Conservation (phyloP, 2,888 invertebrate species). For the Erebia palarica region DNA sequence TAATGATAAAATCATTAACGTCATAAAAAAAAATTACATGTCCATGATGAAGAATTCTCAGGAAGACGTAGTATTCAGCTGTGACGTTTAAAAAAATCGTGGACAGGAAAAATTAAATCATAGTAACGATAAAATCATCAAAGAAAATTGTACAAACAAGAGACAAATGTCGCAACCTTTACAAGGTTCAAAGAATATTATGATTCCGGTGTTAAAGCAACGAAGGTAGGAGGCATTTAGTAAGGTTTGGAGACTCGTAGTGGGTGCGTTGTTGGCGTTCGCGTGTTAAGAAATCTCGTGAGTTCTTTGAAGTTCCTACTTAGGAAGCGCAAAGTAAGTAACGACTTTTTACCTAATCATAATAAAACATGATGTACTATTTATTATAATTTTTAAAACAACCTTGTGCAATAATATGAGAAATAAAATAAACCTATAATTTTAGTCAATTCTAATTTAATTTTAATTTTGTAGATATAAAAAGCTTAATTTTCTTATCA, state of each 20-base stretch:
- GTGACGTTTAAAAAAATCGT: neutral
- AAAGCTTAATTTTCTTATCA: too few relatives aligned
- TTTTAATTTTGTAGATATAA: too few relatives aligned
- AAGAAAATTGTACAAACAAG: slow-evolving; percentile 10
- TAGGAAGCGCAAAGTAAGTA: slow-evolving; percentile 16
- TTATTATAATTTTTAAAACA: too few relatives aligned
- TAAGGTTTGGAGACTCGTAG: slow-evolving; percentile 21
- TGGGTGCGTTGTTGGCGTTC: slow-evolving; percentile 18
- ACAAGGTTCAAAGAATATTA: slow-evolving; percentile 31
- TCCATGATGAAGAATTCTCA: too few relatives aligned
- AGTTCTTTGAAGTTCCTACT: slow-evolving; percentile 7
- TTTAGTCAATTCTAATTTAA: too few relatives aligned
- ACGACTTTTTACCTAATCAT: neutral
- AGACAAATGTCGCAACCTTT: slow-evolving; percentile 39
- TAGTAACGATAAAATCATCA: slow-evolving; percentile 5
- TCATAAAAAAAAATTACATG: too few relatives aligned
- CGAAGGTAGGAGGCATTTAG: slow-evolving; percentile 13
- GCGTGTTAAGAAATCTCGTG: slow-evolving; percentile 10
- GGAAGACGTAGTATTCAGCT: neutral
- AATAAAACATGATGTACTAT: neutral
- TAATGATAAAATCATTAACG: too few relatives aligned
- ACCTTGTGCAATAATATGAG: too few relatives aligned
- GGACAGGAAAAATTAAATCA: slow-evolving; percentile 8
- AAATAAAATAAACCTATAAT: too few relatives aligned
- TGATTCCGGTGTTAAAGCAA: slow-evolving; percentile 9